Base-by-base conservation (phyloP, 2,797 vertebrate genomes). In the Peromyscus eremicus region DNA sequence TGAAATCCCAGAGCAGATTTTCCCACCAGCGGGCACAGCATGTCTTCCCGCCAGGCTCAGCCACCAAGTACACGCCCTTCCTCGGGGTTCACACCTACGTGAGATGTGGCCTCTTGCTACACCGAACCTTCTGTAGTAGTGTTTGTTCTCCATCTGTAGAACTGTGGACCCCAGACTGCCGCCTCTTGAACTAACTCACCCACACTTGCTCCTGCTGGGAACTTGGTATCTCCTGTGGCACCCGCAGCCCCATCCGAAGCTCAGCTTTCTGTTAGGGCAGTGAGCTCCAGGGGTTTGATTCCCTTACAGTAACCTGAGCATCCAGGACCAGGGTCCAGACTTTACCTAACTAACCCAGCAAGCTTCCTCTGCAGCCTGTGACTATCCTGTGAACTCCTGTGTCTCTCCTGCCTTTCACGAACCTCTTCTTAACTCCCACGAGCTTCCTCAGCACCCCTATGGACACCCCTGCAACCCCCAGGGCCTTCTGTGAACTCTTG, bases 21-120 rank as follows among this genome's bases (percentile, higher is more conserved):
- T 5, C 71, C 71, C 70, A 16, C n/a, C 0, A 6, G 25, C 34
- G 2, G 52, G 34, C 68, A 40, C 19, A 40, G 6, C 4, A 2
- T 4, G 8, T 13, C 19, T 27, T 37, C 8, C 0, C 49, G 68
- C 14, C 2, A 4, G 8, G 8, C 43, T 13, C 14, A 13, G 68
- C 27, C 4, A 79, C 43, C 43, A 66, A 37, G 32, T 27, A 19
- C n/a, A 76, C 10, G 17, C 27, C n/a, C 23, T 46, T 37, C 70
- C 23, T 1, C 5, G 2, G 40, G 55, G 32, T 75, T 60, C 12
- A 29, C 21, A 19, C 49, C 6, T 46, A 64, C 32, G 25, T 40
- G 64, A 70, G 4, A 16, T 4, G 11, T 32, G 29, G 40, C 66
- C 57, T 32, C 82, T 80, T 11, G 5, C 29, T 55, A 12, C 52